phyloP scores from a whole-genome alignment of 2,888 invertebrate genomes.

The Stenichneumon culpator region DNA sequence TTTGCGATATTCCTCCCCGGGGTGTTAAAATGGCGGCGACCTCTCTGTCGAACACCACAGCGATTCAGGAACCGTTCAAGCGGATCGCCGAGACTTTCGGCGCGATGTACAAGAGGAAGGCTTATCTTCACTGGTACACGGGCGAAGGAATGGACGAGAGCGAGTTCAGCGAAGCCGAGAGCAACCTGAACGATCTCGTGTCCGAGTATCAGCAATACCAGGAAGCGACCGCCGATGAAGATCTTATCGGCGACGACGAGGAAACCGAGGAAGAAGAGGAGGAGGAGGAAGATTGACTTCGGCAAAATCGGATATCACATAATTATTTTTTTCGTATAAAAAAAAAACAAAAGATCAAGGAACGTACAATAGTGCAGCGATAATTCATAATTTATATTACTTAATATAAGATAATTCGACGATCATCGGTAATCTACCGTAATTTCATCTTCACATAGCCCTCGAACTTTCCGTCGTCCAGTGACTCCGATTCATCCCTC shows the following conservation, averaged over 20 bases:
- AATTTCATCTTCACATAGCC: conserved; percentile 3
- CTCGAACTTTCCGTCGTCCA: not conserved
- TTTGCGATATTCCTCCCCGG: conserved; percentile 91
- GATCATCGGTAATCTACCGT: not conserved
- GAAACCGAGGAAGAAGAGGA: conserved; percentile 57
- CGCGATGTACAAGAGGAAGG: conserved; percentile 97
- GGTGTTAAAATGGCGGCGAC: conserved; percentile 94
- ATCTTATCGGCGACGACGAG: conserved; percentile 84
- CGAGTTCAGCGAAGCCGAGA: conserved; percentile 97
- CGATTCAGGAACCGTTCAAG: conserved; percentile 94
- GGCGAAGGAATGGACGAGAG: conserved; percentile 98
- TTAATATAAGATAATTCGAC: not conserved
- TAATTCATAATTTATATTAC: conserved; percentile 17
- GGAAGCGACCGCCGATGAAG: conserved; percentile 93
- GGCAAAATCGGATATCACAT: conserved; percentile 35
- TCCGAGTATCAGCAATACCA: conserved; percentile 97
- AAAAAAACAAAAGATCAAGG: conserved; percentile 23
- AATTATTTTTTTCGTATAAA: conserved; percentile 35
- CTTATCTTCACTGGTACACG: conserved; percentile 98
- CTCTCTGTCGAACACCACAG: conserved; percentile 94
- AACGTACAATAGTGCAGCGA: conserved; percentile 24
- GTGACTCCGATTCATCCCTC: not conserved
- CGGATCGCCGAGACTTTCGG: conserved; percentile 93
- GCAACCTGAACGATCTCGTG: conserved; percentile 95
- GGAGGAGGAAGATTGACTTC: conserved; percentile 44